These are phyloP conservation scores for Liodrosophila aerea DNA, from an alignment of 2,888 invertebrate genomes.

Conservation along the genomic window DNA sequence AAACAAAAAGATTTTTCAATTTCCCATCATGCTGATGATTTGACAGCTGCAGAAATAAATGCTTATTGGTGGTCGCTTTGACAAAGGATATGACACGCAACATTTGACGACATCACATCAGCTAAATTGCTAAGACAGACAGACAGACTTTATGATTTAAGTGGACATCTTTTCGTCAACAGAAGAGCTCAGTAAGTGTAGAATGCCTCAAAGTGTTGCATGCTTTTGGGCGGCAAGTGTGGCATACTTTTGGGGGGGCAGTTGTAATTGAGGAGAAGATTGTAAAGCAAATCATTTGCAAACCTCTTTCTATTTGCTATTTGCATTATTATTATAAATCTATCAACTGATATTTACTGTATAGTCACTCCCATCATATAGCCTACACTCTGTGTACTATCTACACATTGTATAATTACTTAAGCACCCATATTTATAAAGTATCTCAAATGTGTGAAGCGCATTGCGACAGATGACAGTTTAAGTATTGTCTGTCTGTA, in stretches of 20 bases:
- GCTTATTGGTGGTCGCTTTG: slow-evolving; percentile 48
- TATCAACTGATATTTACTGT: too few relatives aligned
- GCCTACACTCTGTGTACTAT: too few relatives aligned
- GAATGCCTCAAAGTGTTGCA: slow-evolving; percentile 12
- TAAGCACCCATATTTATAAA: too few relatives aligned
- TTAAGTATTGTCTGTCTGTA: slow-evolving; percentile 45
- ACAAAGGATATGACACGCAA: slow-evolving; percentile 66
- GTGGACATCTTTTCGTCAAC: slow-evolving; percentile 14
- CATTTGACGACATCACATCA: slow-evolving; percentile 62
- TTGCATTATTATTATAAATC: too few relatives aligned
- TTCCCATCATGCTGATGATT: slow-evolving; percentile 25
- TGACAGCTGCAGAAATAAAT: slow-evolving; percentile 57
- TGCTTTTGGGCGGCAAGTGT: slow-evolving; percentile 21
- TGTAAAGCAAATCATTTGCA: too few relatives aligned
- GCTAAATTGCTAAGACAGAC: background rate
- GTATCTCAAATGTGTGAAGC: too few relatives aligned
- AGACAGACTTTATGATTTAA: slow-evolving; percentile 4
- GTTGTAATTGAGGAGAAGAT: too few relatives aligned
- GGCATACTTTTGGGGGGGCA: slow-evolving; percentile 41
- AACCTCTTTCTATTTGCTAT: too few relatives aligned
- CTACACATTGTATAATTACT: too few relatives aligned
- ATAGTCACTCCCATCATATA: too few relatives aligned
- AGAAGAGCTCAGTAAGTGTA: background rate
- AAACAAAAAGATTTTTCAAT: slow-evolving; percentile 39
- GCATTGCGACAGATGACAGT: slow-evolving; percentile 42